Evolutionary conservation across 2,888 invertebrate genomes (phyloP).

Genomic region (Thymelicus lineola): DNA sequence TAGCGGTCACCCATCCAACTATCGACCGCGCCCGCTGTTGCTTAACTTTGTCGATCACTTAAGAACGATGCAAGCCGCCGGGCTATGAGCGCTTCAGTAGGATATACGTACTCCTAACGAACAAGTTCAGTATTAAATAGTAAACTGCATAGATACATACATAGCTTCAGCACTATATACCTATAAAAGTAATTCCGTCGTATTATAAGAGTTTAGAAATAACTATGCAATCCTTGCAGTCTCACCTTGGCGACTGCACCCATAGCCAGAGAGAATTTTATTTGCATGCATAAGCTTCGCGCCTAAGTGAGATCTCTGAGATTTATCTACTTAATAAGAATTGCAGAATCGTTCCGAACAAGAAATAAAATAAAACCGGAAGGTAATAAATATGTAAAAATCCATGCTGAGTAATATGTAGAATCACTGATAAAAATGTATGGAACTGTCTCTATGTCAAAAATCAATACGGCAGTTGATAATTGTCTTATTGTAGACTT

Average conservation of each 20-base stretch:
- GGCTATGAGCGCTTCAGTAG: too few relatives aligned
- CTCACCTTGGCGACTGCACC: neutral
- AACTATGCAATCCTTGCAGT: neutral
- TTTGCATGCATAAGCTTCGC: neutral
- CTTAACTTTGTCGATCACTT: too few relatives aligned
- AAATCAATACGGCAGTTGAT: neutral
- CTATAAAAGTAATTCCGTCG: neutral
- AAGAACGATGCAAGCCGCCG: too few relatives aligned
- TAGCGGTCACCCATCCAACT: too few relatives aligned
- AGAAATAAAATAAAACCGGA: neutral
- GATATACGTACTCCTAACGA: too few relatives aligned
- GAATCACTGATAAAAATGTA: neutral
- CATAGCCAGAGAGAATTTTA: neutral
- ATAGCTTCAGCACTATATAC: neutral
- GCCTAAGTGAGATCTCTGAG: neutral
- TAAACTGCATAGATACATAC: too few relatives aligned
- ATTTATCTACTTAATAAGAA: neutral
- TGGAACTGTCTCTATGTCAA: too few relatives aligned
- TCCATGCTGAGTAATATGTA: neutral
- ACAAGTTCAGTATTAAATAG: too few relatives aligned
- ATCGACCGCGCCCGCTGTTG: too few relatives aligned
- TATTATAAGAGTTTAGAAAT: neutral
- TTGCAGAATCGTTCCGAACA: neutral
- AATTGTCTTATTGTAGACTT: too few relatives aligned
- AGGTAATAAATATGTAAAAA: too few relatives aligned